A percentile compares a stretch with the other conserved stretches of the same genome.
Evolutionary conservation across 2,113 vertebrate species (phyloP).

Genomic region (Copsychus sechellarum): DNA sequence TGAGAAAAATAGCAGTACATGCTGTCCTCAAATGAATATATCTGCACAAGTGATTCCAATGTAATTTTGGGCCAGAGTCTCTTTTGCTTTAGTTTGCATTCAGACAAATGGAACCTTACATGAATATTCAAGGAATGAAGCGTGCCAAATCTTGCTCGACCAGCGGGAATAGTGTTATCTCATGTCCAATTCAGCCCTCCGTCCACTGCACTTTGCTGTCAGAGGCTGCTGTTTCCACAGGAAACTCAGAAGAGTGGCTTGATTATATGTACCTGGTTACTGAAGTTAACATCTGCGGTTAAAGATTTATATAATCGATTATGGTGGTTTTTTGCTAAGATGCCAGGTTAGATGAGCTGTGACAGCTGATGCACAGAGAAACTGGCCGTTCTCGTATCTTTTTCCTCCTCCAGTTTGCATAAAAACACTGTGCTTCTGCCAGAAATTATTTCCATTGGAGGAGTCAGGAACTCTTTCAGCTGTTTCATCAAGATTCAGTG

Average conservation of each 20-base stretch:
- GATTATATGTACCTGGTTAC: neutral
- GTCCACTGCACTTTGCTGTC: neutral
- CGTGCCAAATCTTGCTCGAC: neutral
- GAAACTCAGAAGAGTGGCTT: neutral
- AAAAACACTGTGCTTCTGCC: conserved; percentile 22
- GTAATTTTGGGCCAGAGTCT: neutral
- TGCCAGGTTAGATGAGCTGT: conserved; percentile 25
- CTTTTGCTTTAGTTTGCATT: neutral
- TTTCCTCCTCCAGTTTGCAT: conserved; percentile 3
- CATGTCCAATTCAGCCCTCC: neutral
- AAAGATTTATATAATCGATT: neutral
- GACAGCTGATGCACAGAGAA: conserved; percentile 19
- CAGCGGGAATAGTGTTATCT: neutral
- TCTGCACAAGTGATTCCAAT: neutral
- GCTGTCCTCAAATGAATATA: neutral
- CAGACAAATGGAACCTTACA: neutral
- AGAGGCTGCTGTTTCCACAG: neutral
- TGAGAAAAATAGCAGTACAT: neutral
- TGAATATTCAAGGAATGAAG: conserved; percentile 24
- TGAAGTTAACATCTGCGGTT: neutral
- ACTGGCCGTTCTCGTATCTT: neutral
- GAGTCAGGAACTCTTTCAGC: conserved; percentile 35
- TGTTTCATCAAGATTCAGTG: conserved; percentile 27
- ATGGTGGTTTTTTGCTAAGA: neutral
- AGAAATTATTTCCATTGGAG: conserved; percentile 46